Evolutionary conservation across 2,113 vertebrate species (phyloP).

Genomic region (Petroica traversi): DNA sequence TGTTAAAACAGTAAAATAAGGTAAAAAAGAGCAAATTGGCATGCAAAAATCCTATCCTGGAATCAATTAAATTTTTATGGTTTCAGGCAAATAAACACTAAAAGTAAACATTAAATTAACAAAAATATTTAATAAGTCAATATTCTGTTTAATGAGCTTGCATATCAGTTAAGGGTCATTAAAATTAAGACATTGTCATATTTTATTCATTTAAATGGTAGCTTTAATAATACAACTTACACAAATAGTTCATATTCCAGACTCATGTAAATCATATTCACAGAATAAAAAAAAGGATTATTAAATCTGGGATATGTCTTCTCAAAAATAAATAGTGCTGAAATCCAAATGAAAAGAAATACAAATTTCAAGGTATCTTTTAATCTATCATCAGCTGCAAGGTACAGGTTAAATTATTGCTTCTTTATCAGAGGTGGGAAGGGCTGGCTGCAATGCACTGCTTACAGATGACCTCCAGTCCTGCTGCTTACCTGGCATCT

Average conservation of each 20-base stretch:
- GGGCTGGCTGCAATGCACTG: neutral
- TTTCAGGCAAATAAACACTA: neutral
- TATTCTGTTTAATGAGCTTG: neutral
- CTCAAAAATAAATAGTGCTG: neutral
- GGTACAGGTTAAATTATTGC: neutral
- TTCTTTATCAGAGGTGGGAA: neutral
- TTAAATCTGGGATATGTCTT: neutral
- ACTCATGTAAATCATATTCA: accelerated
- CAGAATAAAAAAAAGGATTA: neutral
- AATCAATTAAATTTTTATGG: neutral
- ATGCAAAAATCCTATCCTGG: neutral
- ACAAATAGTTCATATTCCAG: neutral
- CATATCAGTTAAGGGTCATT: neutral
- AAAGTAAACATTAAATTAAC: neutral
- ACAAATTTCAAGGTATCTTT: neutral
- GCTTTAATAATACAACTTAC: neutral
- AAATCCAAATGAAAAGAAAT: neutral
- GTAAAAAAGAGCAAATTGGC: neutral
- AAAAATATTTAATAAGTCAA: neutral
- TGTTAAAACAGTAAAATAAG: neutral
- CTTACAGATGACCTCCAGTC: neutral
- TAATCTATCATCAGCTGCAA: neutral
- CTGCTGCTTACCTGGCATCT: slow-evolving; percentile 55
- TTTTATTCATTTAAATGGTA: neutral
- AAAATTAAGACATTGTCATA: neutral